Evolutionary conservation across 2,113 vertebrate genomes (phyloP).

Genomic region (Odobenus rosmarus): DNA sequence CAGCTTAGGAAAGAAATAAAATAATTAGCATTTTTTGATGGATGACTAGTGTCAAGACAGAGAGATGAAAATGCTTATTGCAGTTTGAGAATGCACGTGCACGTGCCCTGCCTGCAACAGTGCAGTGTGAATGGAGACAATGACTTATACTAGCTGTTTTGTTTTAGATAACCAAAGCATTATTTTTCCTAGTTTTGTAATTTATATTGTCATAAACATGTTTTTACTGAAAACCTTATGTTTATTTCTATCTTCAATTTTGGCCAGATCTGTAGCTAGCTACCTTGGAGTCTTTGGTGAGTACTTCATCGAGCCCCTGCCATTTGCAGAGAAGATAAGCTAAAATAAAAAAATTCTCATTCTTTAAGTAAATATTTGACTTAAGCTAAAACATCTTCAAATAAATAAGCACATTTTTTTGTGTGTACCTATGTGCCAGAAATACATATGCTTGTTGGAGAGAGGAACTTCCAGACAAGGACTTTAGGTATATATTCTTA

Average conservation of each 20-base stretch:
- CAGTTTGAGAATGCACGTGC: background rate
- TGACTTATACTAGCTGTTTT: background rate
- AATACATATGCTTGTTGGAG: background rate
- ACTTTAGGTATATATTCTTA: background rate
- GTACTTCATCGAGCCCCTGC: background rate
- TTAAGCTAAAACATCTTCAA: background rate
- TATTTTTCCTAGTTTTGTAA: background rate
- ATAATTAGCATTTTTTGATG: conserved; percentile 76
- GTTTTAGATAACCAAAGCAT: background rate
- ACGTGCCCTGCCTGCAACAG: background rate
- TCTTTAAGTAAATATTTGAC: background rate
- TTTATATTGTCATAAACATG: background rate
- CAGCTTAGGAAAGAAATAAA: conserved; percentile 41
- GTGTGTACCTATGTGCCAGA: background rate
- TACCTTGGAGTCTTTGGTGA: background rate
- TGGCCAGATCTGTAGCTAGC: background rate
- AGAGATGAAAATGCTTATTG: conserved; percentile 60
- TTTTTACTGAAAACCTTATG: background rate
- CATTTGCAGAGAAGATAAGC: background rate
- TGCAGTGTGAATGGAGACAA: background rate
- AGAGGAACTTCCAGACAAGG: background rate
- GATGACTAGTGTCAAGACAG: conserved; percentile 58
- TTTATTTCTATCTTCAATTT: background rate
- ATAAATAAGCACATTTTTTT: background rate
- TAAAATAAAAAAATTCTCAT: background rate